A percentile compares a stretch with the other conserved stretches of the same genome.
These are phyloP conservation scores for Homarus gammarus DNA, from an alignment of 2,888 invertebrate species.

Conservation along the genomic window DNA sequence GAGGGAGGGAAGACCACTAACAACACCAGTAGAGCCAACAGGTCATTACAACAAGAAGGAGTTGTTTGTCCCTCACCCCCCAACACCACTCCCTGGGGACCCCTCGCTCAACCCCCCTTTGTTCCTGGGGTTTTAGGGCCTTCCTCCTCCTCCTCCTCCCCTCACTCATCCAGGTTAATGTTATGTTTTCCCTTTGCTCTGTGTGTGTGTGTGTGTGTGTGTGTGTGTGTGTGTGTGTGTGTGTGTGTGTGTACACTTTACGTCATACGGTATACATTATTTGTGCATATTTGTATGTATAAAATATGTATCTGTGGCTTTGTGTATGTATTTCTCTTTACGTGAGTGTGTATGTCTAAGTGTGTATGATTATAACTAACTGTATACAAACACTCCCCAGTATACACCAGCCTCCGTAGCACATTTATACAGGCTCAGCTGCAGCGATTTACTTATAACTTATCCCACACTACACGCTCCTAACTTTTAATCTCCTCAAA, in stretches of 20 bases:
- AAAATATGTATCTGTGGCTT: conserved; percentile 21
- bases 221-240: no score
- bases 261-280: not conserved
- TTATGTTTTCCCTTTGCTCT: no score
- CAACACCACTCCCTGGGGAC: not conserved
- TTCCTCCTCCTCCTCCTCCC: not conserved
- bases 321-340: conserved; percentile 35
- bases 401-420: no score
- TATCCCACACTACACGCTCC: no score
- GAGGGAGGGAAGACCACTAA: not conserved
- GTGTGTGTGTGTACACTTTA: not conserved
- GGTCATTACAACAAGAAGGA: conserved; percentile 18
- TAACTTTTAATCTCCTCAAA: no score
- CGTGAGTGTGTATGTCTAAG: not conserved
- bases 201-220: not conserved
- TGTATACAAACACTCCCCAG: no score
- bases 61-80: not conserved
- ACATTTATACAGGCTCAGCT: no score
- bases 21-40: not conserved
- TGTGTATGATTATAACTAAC: not conserved
- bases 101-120: not conserved
- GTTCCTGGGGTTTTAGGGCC: not conserved
- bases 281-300: conserved; percentile 6
- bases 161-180: no score
- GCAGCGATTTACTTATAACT: no score